A percentile compares a stretch with the other conserved stretches of the same genome.
phyloP scores from a whole-genome alignment of 2,797 vertebrate genomes.

The Cossypha niveicapilla region DNA sequence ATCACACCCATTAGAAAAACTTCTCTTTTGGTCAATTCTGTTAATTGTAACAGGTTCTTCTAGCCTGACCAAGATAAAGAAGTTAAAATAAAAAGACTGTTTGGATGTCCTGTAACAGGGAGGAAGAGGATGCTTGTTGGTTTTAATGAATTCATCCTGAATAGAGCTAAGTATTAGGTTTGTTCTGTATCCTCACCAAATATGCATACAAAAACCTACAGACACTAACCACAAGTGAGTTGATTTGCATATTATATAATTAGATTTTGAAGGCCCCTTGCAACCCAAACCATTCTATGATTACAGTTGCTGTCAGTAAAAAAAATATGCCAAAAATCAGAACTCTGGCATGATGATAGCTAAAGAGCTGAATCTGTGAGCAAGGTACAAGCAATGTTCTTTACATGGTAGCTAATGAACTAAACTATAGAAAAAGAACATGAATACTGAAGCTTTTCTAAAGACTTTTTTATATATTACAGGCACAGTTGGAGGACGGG shows the following conservation, averaged over 20 bases:
- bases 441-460: background rate
- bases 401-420: background rate
- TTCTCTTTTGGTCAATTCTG: background rate
- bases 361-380: background rate
- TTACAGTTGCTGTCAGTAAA: background rate
- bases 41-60: background rate
- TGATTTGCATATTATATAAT: background rate
- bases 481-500: background rate
- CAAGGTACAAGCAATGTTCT: background rate
- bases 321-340: background rate
- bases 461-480: background rate
- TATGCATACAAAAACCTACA: background rate
- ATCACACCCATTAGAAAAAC: background rate
- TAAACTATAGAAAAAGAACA: background rate
- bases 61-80: background rate
- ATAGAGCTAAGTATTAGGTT: background rate
- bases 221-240: background rate
- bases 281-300: background rate
- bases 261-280: background rate
- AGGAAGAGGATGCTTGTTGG: background rate
- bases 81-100: fast-evolving
- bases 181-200: background rate
- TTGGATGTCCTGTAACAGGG: background rate
- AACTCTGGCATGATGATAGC: background rate
- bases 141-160: background rate